Conservation (phyloP, 2,113 vertebrate species). For the Gobius niger region DNA sequence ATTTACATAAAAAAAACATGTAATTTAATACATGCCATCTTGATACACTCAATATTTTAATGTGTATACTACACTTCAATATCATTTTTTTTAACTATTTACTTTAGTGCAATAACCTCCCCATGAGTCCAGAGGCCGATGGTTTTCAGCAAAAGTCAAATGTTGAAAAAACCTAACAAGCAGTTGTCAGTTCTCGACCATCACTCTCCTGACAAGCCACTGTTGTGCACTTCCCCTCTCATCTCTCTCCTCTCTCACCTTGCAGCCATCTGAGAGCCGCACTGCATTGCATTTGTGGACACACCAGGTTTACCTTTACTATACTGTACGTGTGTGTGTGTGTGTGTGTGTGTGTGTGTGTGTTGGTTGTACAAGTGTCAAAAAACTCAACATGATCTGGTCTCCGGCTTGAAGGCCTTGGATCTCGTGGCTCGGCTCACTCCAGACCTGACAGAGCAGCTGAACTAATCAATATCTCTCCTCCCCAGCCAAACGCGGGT, state of each 20-base stretch:
- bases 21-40: too few relatives aligned
- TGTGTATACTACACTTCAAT: too few relatives aligned
- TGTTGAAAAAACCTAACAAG: conserved; percentile 88
- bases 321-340: conserved; percentile 54
- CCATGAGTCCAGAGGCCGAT: conserved; percentile 30
- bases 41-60: too few relatives aligned
- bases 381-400: conserved; percentile 78
- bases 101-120: conserved; percentile 27
- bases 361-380: conserved; percentile 64
- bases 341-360: conserved; percentile 49
- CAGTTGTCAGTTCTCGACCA: conserved; percentile 87
- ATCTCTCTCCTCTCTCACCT: conserved; percentile 82
- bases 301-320: conserved; percentile 27
- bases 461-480: conserved; percentile 93
- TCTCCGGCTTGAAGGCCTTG: conserved; percentile 86
- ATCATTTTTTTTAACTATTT: conserved; percentile 3
- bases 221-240: conserved; percentile 87
- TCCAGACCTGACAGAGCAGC: conserved; percentile 94
- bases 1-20: too few relatives aligned
- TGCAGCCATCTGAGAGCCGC: conserved; percentile 71
- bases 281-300: conserved; percentile 70
- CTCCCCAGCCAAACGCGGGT: conserved; percentile 83
- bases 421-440: conserved; percentile 87
- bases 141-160: conserved; percentile 71
- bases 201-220: conserved; percentile 83